Evolutionary conservation across 2,113 vertebrate species (phyloP).

Genomic region (Desmodus rotundus): DNA sequence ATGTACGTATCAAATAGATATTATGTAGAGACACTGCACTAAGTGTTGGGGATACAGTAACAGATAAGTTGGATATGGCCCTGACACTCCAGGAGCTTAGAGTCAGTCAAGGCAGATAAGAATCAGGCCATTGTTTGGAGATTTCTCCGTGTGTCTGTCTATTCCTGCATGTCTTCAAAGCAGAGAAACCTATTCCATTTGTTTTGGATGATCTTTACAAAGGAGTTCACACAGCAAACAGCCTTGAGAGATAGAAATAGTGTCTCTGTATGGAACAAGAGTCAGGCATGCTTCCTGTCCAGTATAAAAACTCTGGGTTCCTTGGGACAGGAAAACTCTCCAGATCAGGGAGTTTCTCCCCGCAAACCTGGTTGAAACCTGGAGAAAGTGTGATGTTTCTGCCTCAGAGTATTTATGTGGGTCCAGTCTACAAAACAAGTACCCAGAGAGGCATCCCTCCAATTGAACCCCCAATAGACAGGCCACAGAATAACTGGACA

Average conservation of each 20-base stretch:
- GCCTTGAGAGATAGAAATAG: not conserved
- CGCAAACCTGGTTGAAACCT: constrained; percentile 93
- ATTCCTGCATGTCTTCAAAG: not conserved
- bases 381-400: constrained; percentile 85
- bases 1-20: not conserved
- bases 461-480: constrained; percentile 90
- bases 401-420: constrained; percentile 85
- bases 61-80: not conserved
- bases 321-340: constrained; percentile 87
- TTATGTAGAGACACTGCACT: not conserved
- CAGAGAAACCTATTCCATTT: not conserved
- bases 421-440: constrained; percentile 94
- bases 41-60: not conserved
- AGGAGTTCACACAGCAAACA: not conserved
- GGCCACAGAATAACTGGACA: constrained; percentile 91
- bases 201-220: not conserved
- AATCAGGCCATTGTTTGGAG: not conserved
- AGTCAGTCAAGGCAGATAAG: not conserved
- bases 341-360: constrained; percentile 86
- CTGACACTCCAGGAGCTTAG: not conserved
- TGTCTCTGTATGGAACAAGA: not conserved
- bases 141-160: not conserved
- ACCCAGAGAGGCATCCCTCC: constrained; percentile 88
- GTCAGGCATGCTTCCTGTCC: not conserved
- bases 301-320: constrained; percentile 75